A percentile compares a stretch with the other conserved stretches of the same genome.
These are phyloP conservation scores for Tapirus terrestris DNA, from an alignment of 2,113 vertebrate genomes.

Conservation along the genomic window DNA sequence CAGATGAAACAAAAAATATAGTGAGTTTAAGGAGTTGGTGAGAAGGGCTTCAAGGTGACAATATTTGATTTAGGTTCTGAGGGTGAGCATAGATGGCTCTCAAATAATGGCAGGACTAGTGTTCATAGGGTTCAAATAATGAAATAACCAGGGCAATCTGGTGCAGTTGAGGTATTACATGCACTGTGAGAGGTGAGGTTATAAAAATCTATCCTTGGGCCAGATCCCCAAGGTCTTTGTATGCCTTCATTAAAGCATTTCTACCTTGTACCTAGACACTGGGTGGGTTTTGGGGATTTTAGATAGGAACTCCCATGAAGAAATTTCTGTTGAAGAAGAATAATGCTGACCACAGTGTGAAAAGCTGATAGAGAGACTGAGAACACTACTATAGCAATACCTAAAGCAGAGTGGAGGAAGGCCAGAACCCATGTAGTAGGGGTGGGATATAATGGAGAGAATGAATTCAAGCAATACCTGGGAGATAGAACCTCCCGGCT, in stretches of 20 bases:
- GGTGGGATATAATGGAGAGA: too few species aligned
- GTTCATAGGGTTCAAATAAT: neutral
- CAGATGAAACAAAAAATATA: neutral
- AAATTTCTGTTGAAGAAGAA: neutral
- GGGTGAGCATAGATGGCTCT: neutral
- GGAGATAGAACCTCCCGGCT: neutral
- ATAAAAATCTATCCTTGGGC: neutral
- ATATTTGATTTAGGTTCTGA: neutral
- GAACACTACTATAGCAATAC: neutral
- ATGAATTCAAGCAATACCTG: neutral
- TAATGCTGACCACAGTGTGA: neutral
- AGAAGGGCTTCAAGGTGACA: neutral
- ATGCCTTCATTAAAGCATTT: neutral
- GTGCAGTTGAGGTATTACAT: neutral
- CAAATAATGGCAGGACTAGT: too few species aligned
- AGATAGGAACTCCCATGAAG: neutral
- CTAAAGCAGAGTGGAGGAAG: neutral
- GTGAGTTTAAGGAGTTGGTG: neutral
- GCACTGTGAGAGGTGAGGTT: neutral
- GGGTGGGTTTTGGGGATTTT: neutral
- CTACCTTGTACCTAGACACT: neutral
- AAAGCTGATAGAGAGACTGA: neutral
- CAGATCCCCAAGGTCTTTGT: neutral
- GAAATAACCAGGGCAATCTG: neutral
- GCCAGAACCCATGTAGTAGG: neutral